Evolutionary conservation across 2,113 vertebrate genomes (phyloP), one percentile per base, ranked within the genome.

Genomic region (Elanus axillaris): DNA sequence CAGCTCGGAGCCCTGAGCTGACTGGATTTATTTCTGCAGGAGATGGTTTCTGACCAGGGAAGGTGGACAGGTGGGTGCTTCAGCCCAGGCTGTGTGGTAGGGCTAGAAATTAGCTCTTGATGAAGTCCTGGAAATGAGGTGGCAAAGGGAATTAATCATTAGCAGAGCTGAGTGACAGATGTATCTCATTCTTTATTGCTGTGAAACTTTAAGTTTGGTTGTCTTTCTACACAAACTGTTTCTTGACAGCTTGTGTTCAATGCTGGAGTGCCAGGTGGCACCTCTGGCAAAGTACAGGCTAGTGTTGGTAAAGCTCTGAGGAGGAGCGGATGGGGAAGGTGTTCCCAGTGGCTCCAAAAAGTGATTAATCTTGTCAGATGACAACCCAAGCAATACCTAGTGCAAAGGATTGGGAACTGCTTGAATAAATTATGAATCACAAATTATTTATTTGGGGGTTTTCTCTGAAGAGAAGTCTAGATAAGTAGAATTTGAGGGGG

Each of bases 341-440:
- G 78, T 66, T 93, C 71, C 90, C 74, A 43, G 42, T 71, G 42
- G 90, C 55, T 83, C 67, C 4, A 5, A 60, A 86, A 90, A 94
- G 45, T 2, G 18, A 94, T 94, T 76, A 45, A 73, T 94, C 82
- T 90, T 90, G 77, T 83, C 67, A 90, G 63, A 66, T 93, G 90
- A 74, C 85, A 93, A n/a, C 71, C 56, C 67, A 86, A 93, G 78
- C 71, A 73, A 76, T 62, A 47, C 67, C 36, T 94, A 13, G 48
- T 87, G 62, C 36, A 53, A 90, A 68, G 34, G 73, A 62, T 3
- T 80, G 26, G 81, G 62, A 92, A 45, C 50, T 69, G 66, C 81
- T 94, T 86, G 71, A 86, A 69, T 93, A 83, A 95, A 29, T 90
- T 79, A 38, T 47, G 87, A 94, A 81, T 91, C 81, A 85, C 77